Percentiles rank a stretch among this genome's conserved stretches.
Conservation (phyloP, 2,113 vertebrate genomes). For the Nothocercus julius region DNA sequence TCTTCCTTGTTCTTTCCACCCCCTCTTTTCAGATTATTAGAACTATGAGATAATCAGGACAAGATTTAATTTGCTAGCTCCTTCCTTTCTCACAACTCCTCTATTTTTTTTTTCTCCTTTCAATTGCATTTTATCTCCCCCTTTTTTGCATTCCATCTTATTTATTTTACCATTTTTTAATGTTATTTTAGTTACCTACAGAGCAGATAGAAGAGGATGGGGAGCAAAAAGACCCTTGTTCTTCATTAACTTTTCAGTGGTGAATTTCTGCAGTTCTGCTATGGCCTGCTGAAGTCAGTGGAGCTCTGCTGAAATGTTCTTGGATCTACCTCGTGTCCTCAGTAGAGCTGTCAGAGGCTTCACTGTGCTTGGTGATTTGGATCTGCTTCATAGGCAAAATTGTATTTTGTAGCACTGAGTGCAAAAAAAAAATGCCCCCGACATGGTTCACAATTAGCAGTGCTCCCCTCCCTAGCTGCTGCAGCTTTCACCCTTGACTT, state of each 20-base stretch:
- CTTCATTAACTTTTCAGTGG: background rate
- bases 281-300: background rate
- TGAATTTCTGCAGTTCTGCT: background rate
- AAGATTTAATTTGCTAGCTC: conserved; percentile 38
- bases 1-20: conserved; percentile 47
- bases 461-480: background rate
- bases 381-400: background rate
- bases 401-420: background rate
- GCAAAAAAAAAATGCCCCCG: background rate
- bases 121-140: background rate
- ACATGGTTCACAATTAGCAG: background rate
- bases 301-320: background rate
- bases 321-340: background rate
- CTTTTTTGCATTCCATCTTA: background rate
- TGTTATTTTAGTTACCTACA: background rate
- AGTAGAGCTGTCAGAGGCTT: background rate
- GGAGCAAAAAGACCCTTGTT: background rate
- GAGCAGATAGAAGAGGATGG: background rate
- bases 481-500: background rate
- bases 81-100: background rate
- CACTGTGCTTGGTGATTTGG: background rate
- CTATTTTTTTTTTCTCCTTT: background rate
- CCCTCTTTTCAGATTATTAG: conserved; percentile 38
- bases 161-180: background rate
- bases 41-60: conserved; percentile 36